These are phyloP conservation scores for Aethes cnicana DNA, from an alignment of 2,888 invertebrate species.

Conservation along the genomic window DNA sequence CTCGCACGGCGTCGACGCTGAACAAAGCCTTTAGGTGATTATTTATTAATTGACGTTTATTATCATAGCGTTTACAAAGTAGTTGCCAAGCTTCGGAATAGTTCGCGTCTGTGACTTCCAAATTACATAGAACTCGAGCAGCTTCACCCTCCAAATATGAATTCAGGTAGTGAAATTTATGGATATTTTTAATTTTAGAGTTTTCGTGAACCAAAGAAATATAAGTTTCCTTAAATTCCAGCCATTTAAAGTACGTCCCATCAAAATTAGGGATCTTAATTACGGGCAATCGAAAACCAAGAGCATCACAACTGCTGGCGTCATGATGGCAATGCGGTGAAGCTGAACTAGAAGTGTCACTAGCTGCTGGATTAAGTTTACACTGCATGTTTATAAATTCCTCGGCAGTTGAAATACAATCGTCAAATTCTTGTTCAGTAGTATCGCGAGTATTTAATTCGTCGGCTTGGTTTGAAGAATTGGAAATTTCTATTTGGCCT, in stretches of 20 bases:
- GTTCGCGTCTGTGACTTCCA: slow-evolving; percentile 16
- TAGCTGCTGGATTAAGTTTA: too few species aligned
- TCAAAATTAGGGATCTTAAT: too few species aligned
- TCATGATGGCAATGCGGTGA: too few species aligned
- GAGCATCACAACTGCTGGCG: too few species aligned
- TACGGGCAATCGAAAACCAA: too few species aligned
- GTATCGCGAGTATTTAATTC: slow-evolving; percentile 12
- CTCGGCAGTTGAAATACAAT: slow-evolving; percentile 18
- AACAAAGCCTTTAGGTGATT: slow-evolving; percentile 29
- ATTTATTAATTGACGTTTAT: slow-evolving; percentile 19
- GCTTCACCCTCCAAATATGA: slow-evolving; percentile 9
- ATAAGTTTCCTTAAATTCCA: too few species aligned
- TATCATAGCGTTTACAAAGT: too few species aligned
- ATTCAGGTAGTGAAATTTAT: neutral
- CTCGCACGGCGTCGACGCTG: too few species aligned
- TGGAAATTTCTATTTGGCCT: slow-evolving; percentile 21
- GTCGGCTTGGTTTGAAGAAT: neutral
- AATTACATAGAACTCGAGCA: slow-evolving; percentile 10
- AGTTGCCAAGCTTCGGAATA: slow-evolving; percentile 25
- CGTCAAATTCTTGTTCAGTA: slow-evolving; percentile 24
- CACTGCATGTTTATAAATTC: neutral
- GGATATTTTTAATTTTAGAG: too few species aligned
- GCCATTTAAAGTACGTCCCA: too few species aligned
- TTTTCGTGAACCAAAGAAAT: too few species aligned
- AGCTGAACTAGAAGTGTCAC: too few species aligned